Conservation (phyloP, 1,140 invertebrate genomes). For the Varroa destructor region DNA sequence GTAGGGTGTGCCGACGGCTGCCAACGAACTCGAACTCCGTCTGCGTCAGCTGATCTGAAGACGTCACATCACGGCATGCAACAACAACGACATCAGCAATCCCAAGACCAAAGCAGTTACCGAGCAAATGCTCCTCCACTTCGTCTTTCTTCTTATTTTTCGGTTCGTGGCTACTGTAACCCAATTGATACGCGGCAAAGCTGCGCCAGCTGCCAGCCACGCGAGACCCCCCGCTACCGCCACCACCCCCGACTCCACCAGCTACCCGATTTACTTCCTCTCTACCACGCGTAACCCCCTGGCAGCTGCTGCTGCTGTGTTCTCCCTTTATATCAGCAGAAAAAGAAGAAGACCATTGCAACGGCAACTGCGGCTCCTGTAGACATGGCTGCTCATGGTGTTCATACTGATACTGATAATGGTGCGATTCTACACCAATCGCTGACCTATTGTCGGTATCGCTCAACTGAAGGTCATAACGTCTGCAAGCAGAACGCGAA, state of each 20-base stretch:
- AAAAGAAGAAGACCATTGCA: not conserved
- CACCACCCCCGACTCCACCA: too few relatives aligned
- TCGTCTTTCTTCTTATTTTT: too few relatives aligned
- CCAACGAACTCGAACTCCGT: conserved; percentile 23
- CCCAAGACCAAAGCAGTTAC: too few relatives aligned
- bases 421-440: too few relatives aligned
- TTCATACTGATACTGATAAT: not conserved
- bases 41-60: conserved; percentile 28
- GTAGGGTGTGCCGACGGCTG: conserved; percentile 16
- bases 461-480: conserved; percentile 16
- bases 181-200: too few relatives aligned
- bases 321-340: not conserved
- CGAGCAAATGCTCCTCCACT: too few relatives aligned
- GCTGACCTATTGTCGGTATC: not conserved
- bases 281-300: not conserved
- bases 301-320: not conserved
- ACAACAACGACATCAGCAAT: too few relatives aligned
- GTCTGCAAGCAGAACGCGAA: conserved; percentile 5
- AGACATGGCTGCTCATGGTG: not conserved
- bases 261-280: too few relatives aligned
- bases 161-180: too few relatives aligned
- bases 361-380: not conserved
- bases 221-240: too few relatives aligned
- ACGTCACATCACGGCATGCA: not conserved
- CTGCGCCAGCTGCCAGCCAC: too few relatives aligned